These are phyloP conservation scores for Lordiphosa collinella DNA, from an alignment of 1,140 invertebrate genomes.

Conservation along the genomic window DNA sequence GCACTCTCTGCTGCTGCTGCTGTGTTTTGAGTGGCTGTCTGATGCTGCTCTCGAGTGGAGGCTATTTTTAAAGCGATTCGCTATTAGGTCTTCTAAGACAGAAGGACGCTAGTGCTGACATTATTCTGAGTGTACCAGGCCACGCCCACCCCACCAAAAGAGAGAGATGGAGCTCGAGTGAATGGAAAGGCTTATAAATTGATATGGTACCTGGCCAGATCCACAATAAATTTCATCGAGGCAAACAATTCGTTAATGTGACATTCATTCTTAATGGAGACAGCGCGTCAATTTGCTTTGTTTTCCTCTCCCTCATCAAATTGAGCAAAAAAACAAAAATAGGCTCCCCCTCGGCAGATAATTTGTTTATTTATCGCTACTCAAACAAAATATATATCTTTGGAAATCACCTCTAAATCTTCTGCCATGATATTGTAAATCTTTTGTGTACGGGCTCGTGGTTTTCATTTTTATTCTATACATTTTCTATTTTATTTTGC, in stretches of 20 bases:
- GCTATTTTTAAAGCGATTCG: slow-evolving; percentile 72
- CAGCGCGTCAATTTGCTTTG: slow-evolving; percentile 8
- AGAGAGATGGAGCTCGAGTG: slow-evolving; percentile 1
- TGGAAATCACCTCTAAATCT: slow-evolving; percentile 78
- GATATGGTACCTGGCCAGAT: slow-evolving; percentile 52
- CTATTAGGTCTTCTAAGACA: slow-evolving; percentile 57
- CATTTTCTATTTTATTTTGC: slow-evolving; percentile 36
- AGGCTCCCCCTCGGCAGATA: slow-evolving; percentile 27
- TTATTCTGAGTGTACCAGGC: slow-evolving; percentile 13
- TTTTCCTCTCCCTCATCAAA: slow-evolving; percentile 29
- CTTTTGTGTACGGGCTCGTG: slow-evolving; percentile 67
- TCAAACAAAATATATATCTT: slow-evolving; percentile 78
- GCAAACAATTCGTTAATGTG: slow-evolving; percentile 74
- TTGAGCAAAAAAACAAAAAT: slow-evolving; percentile 53
- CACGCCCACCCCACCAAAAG: slow-evolving; percentile 33
- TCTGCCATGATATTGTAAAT: slow-evolving; percentile 77
- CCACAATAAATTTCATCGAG: slow-evolving; percentile 55
- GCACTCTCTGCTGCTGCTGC: slow-evolving; percentile 41
- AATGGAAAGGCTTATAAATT: slow-evolving; percentile 70
- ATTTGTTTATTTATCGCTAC: slow-evolving; percentile 77
- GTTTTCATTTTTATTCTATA: slow-evolving; percentile 31
- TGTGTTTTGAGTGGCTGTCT: slow-evolving; percentile 66
- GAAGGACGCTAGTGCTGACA: slow-evolving; percentile 47
- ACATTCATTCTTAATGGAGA: slow-evolving; percentile 69
- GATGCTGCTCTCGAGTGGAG: slow-evolving; percentile 59